These are phyloP conservation scores for Heterotilapia buettikoferi DNA, from an alignment of 2,113 vertebrate genomes.

Conservation along the genomic window DNA sequence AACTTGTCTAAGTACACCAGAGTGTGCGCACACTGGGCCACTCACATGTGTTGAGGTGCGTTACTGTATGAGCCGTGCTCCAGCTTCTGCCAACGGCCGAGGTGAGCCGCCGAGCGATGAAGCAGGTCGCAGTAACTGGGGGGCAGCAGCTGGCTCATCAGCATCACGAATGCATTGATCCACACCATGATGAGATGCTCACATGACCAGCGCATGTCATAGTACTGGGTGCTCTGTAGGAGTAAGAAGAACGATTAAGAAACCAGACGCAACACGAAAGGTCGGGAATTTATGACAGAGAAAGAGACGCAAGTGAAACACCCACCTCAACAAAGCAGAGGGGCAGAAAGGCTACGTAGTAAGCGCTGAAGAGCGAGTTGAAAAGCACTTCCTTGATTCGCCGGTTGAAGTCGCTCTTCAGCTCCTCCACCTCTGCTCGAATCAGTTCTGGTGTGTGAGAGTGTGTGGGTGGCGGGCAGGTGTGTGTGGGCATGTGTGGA, in stretches of 20 bases:
- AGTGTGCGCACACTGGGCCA: not conserved
- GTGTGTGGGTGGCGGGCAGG: slow-evolving; percentile 88
- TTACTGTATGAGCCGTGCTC: slow-evolving; percentile 97
- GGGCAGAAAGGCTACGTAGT: slow-evolving; percentile 95
- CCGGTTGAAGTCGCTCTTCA: slow-evolving; percentile 96
- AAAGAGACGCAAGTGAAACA: not conserved
- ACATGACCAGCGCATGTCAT: slow-evolving; percentile 99
- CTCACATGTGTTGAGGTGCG: slow-evolving; percentile 95
- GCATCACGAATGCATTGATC: slow-evolving; percentile 99
- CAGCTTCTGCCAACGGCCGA: slow-evolving; percentile 96
- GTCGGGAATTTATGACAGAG: not conserved
- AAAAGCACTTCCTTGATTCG: slow-evolving; percentile 98
- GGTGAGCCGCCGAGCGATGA: slow-evolving; percentile 91
- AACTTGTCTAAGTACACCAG: not conserved
- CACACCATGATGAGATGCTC: slow-evolving; percentile 99
- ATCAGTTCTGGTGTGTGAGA: slow-evolving; percentile 91
- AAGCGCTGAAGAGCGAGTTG: slow-evolving; percentile 98
- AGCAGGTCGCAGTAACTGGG: slow-evolving; percentile 95
- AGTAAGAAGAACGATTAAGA: not conserved
- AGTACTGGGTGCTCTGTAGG: slow-evolving; percentile 94
- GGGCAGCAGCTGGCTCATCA: slow-evolving; percentile 93
- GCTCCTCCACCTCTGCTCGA: slow-evolving; percentile 92
- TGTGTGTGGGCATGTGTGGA: slow-evolving; percentile 85
- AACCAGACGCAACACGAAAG: not conserved
- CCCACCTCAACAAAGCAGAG: slow-evolving; percentile 96